Percentiles rank a stretch among this genome's conserved stretches.
Conservation (phyloP, 2,888 invertebrate genomes). For the Cetonia aurata region DNA sequence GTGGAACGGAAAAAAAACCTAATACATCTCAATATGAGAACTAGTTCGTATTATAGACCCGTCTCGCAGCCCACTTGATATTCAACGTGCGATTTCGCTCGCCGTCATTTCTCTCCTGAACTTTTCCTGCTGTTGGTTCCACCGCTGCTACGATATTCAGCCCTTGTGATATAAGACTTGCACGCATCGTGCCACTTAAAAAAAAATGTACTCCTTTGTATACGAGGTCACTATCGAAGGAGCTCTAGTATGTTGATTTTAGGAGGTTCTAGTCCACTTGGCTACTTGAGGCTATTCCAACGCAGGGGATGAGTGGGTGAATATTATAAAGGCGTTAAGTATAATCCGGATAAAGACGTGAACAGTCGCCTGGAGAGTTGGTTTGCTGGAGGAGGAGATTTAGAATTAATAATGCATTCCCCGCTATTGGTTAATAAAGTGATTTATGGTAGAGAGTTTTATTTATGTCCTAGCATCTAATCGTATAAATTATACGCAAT, state of each 20-base stretch:
- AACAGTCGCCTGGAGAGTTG: slow-evolving; percentile 25
- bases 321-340: slow-evolving; percentile 30
- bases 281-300: slow-evolving; percentile 6
- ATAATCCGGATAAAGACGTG: slow-evolving; percentile 34
- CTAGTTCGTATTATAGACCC: slow-evolving; percentile 41
- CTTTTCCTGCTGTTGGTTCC: slow-evolving; percentile 59
- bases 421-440: slow-evolving; percentile 31
- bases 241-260: too few relatives aligned
- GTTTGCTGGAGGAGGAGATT: slow-evolving; percentile 21
- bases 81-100: slow-evolving; percentile 65
- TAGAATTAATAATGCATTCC: slow-evolving; percentile 26
- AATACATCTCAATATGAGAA: slow-evolving; percentile 45
- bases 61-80: slow-evolving; percentile 59
- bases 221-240: too few relatives aligned
- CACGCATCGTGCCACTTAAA: slow-evolving; percentile 52
- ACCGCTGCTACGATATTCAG: slow-evolving; percentile 59
- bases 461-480: slow-evolving; percentile 23
- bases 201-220: slow-evolving; percentile 41
- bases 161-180: slow-evolving; percentile 62
- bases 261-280: not conserved
- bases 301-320: slow-evolving; percentile 17
- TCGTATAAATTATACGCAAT: slow-evolving; percentile 29
- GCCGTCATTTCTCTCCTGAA: slow-evolving; percentile 65
- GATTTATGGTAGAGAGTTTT: slow-evolving; percentile 27
- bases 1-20: slow-evolving; percentile 36